A percentile compares a stretch with the other conserved stretches of the same genome.
phyloP scores from a whole-genome alignment of 2,888 invertebrate genomes.

The Lathronympha strigana region DNA sequence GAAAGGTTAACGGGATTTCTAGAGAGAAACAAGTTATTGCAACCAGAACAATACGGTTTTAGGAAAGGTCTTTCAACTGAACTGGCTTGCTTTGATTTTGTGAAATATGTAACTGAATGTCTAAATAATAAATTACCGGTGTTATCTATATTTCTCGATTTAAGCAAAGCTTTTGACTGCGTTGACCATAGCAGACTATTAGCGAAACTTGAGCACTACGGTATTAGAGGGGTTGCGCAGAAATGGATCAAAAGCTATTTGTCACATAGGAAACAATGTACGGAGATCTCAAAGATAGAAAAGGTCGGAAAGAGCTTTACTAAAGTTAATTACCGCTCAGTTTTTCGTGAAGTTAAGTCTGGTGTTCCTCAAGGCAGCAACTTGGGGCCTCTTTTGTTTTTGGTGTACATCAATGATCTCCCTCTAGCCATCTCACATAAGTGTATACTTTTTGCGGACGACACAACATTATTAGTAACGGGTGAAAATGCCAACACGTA shows the following conservation, averaged over 20 bases:
- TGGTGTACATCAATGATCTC: not conserved
- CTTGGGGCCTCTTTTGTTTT: not conserved
- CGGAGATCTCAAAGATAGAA: not conserved
- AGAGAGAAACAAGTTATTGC: not conserved
- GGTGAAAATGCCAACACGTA: not conserved
- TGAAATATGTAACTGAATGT: not conserved
- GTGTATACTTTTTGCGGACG: conserved; percentile 1
- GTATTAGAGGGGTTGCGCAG: too few relatives aligned
- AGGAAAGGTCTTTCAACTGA: not conserved
- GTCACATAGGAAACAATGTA: not conserved
- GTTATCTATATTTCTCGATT: not conserved
- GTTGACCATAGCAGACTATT: not conserved
- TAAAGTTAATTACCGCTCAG: not conserved
- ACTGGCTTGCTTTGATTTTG: not conserved
- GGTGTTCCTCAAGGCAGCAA: conserved; percentile 2
- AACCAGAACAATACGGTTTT: not conserved
- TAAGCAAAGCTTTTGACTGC: not conserved
- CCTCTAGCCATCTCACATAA: not conserved
- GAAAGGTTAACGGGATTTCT: not conserved
- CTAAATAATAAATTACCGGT: not conserved
- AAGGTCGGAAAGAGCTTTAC: not conserved
- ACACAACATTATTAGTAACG: conserved; percentile 1
- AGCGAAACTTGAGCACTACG: not conserved
- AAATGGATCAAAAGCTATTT: not conserved
- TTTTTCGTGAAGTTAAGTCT: not conserved